These are phyloP conservation scores for Heliocidaris erythrogramma DNA, from an alignment of 35 echinoderm and acorn worm genomes.

Conservation along the genomic window DNA sequence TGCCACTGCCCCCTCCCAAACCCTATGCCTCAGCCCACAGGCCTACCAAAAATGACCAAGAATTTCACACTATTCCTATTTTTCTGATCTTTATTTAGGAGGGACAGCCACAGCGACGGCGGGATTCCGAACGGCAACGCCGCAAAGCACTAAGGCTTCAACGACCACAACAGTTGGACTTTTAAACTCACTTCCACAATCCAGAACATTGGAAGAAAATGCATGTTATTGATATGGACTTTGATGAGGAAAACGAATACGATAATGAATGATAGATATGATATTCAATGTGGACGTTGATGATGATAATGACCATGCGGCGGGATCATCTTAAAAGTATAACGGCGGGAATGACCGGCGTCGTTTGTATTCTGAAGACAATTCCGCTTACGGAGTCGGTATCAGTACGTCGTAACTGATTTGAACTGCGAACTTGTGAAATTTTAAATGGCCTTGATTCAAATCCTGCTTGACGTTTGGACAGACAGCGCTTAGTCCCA, in stretches of 20 bases:
- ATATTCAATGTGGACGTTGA: not conserved
- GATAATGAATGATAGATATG: no score
- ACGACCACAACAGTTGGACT: not conserved
- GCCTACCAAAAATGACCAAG: no score
- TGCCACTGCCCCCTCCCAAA: no score
- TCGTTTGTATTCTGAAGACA: not conserved
- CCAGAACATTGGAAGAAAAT: not conserved
- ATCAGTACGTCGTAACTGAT: not conserved
- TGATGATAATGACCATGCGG: no score
- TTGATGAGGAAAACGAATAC: no score
- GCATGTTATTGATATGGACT: no score
- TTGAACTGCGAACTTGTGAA: not conserved
- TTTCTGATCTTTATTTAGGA: not conserved
- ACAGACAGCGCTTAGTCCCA: not conserved
- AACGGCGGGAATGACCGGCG: not conserved
- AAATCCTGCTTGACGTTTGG: not conserved
- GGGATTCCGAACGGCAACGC: not conserved
- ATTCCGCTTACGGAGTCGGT: not conserved
- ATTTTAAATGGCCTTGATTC: not conserved
- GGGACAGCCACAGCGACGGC: not conserved
- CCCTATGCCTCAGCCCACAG: no score
- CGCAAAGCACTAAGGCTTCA: not conserved
- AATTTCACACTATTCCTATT: not conserved
- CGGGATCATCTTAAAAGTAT: no score
- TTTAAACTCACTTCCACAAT: not conserved